Evolutionary conservation across 2,888 invertebrate species (phyloP).

Genomic region (Dynastes tityus): DNA sequence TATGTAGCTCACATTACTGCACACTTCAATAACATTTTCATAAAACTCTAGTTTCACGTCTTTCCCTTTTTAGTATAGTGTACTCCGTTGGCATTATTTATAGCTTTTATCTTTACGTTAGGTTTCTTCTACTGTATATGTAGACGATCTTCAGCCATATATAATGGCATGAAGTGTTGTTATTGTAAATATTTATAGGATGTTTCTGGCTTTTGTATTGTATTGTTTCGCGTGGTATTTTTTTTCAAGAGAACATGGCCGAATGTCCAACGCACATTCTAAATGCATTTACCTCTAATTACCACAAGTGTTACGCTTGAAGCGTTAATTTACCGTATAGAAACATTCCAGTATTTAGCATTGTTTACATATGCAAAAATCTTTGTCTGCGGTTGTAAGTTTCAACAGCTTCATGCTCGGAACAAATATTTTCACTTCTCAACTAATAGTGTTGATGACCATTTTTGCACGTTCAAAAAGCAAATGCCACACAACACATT

Average conservation of each 20-base stretch:
- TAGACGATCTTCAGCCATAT: too few relatives aligned
- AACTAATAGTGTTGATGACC: constrained; percentile 47
- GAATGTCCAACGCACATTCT: constrained; percentile 8
- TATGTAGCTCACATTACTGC: too few relatives aligned
- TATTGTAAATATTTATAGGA: too few relatives aligned
- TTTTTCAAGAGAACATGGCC: neutral
- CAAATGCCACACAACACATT: constrained; percentile 37
- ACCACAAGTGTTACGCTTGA: constrained; percentile 32
- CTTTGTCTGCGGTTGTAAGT: constrained; percentile 41
- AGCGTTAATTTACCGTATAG: constrained; percentile 37
- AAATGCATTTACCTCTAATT: constrained; percentile 23
- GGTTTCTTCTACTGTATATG: too few relatives aligned
- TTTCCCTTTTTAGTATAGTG: too few relatives aligned
- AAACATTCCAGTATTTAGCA: constrained; percentile 44
- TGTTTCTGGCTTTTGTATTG: too few relatives aligned
- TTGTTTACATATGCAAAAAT: constrained; percentile 43
- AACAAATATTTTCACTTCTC: constrained; percentile 45
- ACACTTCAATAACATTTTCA: too few relatives aligned
- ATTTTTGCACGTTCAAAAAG: constrained; percentile 49
- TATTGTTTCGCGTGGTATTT: too few relatives aligned
- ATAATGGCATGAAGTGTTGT: too few relatives aligned
- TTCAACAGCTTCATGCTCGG: constrained; percentile 41
- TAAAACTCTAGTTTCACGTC: too few relatives aligned
- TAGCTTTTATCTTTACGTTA: too few relatives aligned
- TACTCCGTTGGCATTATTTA: too few relatives aligned